Conservation (phyloP, 1,140 invertebrate species). For the Planococcus citri region DNA sequence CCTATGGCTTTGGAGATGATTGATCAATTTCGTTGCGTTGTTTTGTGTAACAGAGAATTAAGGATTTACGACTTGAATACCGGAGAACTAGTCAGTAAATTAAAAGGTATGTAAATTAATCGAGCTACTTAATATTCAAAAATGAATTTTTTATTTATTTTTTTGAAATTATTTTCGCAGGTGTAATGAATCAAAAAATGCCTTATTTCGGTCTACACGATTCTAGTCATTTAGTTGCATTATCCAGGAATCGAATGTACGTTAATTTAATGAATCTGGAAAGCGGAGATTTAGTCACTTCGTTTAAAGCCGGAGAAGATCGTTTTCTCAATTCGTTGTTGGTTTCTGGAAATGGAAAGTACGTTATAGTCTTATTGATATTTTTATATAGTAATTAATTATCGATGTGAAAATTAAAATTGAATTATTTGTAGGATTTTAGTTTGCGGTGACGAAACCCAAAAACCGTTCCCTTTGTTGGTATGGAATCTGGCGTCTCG, state of each 20-base stretch:
- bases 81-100: conserved; percentile 52
- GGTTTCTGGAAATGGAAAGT: conserved; percentile 73
- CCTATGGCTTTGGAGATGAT: conserved; percentile 55
- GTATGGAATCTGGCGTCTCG: conserved; percentile 74
- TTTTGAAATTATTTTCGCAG: conserved; percentile 27
- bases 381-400: background rate
- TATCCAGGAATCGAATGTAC: conserved; percentile 78
- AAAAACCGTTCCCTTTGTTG: conserved; percentile 76
- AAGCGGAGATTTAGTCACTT: conserved; percentile 69
- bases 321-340: conserved; percentile 76
- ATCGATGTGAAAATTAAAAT: background rate
- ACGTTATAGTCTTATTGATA: conserved; percentile 24
- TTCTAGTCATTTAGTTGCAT: conserved; percentile 58
- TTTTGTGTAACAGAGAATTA: conserved; percentile 66
- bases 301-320: conserved; percentile 77
- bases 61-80: conserved; percentile 63
- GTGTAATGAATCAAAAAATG: conserved; percentile 88
- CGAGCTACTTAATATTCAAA: background rate
- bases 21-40: conserved; percentile 57
- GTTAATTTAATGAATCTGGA: conserved; percentile 78
- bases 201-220: conserved; percentile 74
- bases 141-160: background rate
- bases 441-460: conserved; percentile 81
- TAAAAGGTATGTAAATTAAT: conserved; percentile 41
- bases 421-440: conserved; percentile 44